Conservation (phyloP, 1,140 invertebrate genomes). For the Diorhabda sublineata region DNA sequence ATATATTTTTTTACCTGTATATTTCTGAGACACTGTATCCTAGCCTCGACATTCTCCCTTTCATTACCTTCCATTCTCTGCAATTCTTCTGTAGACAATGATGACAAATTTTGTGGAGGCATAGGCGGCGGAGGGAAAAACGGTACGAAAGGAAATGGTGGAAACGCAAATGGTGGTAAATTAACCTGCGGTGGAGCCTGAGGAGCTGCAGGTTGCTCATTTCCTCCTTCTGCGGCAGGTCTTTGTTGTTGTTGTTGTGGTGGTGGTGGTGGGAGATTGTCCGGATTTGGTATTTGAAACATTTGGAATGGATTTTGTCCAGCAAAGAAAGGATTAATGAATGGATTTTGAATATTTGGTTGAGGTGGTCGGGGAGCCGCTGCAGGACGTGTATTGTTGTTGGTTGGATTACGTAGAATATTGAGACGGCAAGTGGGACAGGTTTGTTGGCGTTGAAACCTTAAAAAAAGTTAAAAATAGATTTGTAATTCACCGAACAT, state of each 20-base stretch:
- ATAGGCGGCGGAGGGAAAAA: conserved; percentile 63
- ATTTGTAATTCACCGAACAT: background rate
- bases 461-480: conserved; percentile 56
- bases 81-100: conserved; percentile 79
- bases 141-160: conserved; percentile 56
- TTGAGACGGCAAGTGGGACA: conserved; percentile 98
- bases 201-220: background rate
- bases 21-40: conserved; percentile 79
- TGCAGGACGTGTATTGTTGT: conserved; percentile 41
- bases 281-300: conserved; percentile 29
- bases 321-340: conserved; percentile 34
- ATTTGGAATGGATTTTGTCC: conserved; percentile 40
- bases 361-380: conserved; percentile 19
- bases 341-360: conserved; percentile 30
- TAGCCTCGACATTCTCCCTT: conserved; percentile 80
- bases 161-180: conserved; percentile 53
- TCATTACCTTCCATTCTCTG: conserved; percentile 82
- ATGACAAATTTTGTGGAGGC: conserved; percentile 67
- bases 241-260: background rate
- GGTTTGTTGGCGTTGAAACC: conserved; percentile 97
- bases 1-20: conserved; percentile 56
- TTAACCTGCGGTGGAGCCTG: conserved; percentile 26
- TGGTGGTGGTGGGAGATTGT: background rate
- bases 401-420: conserved; percentile 71
- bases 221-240: conserved; percentile 6